A percentile compares a stretch with the other conserved stretches of the same genome.
These are phyloP conservation scores for Andrena camellia DNA, from an alignment of 2,888 invertebrate species.

Conservation along the genomic window DNA sequence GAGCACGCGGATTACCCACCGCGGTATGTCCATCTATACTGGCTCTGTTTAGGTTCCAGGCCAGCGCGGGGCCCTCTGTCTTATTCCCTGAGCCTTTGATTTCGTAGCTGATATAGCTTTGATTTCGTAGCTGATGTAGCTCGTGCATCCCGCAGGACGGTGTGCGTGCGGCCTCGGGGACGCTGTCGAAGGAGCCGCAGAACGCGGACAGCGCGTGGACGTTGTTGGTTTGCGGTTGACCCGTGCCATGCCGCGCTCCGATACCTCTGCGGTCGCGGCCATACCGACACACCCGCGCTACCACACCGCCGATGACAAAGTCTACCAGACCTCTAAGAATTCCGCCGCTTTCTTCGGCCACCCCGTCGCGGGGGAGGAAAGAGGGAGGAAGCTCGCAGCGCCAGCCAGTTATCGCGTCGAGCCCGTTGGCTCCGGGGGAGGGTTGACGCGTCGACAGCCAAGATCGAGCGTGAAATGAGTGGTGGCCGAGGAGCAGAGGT, in stretches of 20 bases:
- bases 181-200: conserved; percentile 54
- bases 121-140: conserved; percentile 35
- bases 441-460: neutral
- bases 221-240: conserved; percentile 84
- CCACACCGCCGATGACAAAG: conserved; percentile 68
- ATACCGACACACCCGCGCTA: conserved; percentile 78
- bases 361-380: no score
- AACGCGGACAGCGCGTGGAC: conserved; percentile 79
- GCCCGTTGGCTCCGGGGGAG: neutral
- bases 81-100: conserved; percentile 45
- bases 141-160: conserved; percentile 3
- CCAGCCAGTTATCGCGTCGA: conserved; percentile 6
- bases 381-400: neutral
- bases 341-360: neutral
- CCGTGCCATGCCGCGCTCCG: conserved; percentile 80
- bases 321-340: conserved; percentile 63
- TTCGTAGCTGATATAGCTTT: conserved; percentile 37
- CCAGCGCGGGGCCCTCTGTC: neutral
- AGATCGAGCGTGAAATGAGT: neutral
- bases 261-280: conserved; percentile 82
- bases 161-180: conserved; percentile 14
- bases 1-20: neutral
- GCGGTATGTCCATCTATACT: neutral
- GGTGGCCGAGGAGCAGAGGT: neutral
- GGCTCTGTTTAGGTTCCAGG: no score